These are phyloP conservation scores for Marmota monax DNA, from an alignment of 2,113 vertebrate genomes.

Conservation along the genomic window DNA sequence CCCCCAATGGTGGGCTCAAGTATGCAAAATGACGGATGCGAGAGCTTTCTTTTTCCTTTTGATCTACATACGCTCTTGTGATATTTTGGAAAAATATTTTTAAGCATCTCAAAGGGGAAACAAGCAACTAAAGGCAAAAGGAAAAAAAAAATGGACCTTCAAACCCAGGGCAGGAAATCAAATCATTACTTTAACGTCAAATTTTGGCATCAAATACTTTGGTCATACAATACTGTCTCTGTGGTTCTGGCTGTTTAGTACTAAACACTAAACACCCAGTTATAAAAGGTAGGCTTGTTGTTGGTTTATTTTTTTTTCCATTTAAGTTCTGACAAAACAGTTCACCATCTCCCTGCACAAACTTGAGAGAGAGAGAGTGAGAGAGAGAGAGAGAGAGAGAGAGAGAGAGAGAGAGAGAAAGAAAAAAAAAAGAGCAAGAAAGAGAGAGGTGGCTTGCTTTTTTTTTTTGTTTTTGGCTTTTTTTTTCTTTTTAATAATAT, in stretches of 20 bases:
- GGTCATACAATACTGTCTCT: constrained; percentile 98
- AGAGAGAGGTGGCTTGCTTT: constrained; percentile 85
- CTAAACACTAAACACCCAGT: constrained; percentile 93
- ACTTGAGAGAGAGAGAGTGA: constrained; percentile 86
- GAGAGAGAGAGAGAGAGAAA: constrained; percentile 86
- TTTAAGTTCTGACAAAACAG: constrained; percentile 96
- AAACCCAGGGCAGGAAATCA: constrained; percentile 88
- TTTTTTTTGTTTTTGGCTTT: constrained; percentile 83
- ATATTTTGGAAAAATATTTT: constrained; percentile 84
- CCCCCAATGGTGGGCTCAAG: constrained; percentile 74
- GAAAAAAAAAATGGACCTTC: constrained; percentile 80
- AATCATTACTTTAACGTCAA: constrained; percentile 89
- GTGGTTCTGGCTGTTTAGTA: constrained; percentile 93
- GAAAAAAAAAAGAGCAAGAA: constrained; percentile 87
- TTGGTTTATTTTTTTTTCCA: constrained; percentile 93
- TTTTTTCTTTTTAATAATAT: constrained; percentile 89
- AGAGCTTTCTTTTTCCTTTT: constrained; percentile 85
- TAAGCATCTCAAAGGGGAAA: constrained; percentile 85
- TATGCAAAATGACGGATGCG: constrained; percentile 85
- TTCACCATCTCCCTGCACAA: constrained; percentile 92
- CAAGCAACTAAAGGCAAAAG: constrained; percentile 82
- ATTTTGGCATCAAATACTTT: constrained; percentile 99
- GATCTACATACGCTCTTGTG: constrained; percentile 86
- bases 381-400: constrained; percentile 83
- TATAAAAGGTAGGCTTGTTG: constrained; percentile 99